Conservation (phyloP, 2,888 invertebrate species). For the Drosophila recens region DNA sequence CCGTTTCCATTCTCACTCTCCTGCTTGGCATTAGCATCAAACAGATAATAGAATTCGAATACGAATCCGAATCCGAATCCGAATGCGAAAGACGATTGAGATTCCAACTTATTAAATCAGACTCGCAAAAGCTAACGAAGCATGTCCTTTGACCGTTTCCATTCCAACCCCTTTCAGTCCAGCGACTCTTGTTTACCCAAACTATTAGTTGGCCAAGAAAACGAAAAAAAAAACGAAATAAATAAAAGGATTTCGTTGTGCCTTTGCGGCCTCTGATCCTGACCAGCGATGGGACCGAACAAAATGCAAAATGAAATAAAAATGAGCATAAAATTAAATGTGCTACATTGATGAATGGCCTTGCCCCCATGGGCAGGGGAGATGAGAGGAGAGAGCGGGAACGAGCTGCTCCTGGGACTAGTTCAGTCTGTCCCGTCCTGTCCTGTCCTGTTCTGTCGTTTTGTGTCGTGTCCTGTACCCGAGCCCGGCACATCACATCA, state of each 20-base stretch:
- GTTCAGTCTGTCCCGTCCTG: background rate
- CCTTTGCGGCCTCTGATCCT: slow-evolving; percentile 52
- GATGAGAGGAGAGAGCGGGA: background rate
- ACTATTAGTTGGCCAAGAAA: slow-evolving; percentile 61
- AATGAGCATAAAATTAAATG: slow-evolving; percentile 83
- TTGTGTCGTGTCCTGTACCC: background rate
- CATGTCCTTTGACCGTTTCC: slow-evolving; percentile 24
- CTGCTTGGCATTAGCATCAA: slow-evolving; percentile 9
- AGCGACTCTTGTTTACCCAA: slow-evolving; percentile 69
- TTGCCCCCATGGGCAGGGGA: background rate
- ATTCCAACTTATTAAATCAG: slow-evolving; percentile 71
- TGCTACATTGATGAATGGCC: slow-evolving; percentile 79
- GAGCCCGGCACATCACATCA: slow-evolving; percentile 27
- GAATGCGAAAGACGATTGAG: slow-evolving; percentile 36
- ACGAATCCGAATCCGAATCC: slow-evolving; percentile 35
- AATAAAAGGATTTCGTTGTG: slow-evolving; percentile 16
- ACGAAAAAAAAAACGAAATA: background rate
- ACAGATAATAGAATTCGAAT: slow-evolving; percentile 71
- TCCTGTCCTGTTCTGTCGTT: background rate
- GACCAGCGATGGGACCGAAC: slow-evolving; percentile 48
- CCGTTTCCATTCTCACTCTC: background rate
- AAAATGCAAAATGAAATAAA: slow-evolving; percentile 73
- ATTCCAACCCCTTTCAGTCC: slow-evolving; percentile 1
- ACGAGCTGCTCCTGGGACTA: slow-evolving; percentile 13
- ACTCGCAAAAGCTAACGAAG: slow-evolving; percentile 63